Evolutionary conservation across 2,888 invertebrate species (phyloP).

Genomic region (Sarcophaga variegata): DNA sequence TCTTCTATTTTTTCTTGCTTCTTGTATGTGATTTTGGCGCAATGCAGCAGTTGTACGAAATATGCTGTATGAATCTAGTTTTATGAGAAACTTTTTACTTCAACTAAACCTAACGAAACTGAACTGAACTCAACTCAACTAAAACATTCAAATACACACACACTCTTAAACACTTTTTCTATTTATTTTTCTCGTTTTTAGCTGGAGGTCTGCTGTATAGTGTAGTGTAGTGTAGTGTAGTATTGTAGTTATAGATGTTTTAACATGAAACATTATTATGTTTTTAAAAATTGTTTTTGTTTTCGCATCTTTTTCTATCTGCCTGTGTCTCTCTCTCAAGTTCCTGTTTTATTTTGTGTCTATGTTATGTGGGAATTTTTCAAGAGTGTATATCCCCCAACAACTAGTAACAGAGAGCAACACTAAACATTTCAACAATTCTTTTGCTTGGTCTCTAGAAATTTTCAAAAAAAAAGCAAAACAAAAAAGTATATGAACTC

Average conservation of each 20-base stretch:
- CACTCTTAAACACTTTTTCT: too few species aligned
- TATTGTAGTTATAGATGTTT: slow-evolving; percentile 19
- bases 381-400: slow-evolving; percentile 13
- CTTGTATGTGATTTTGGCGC: slow-evolving; percentile 54
- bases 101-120: slow-evolving; percentile 45
- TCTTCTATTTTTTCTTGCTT: neutral
- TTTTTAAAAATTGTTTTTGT: slow-evolving; percentile 5
- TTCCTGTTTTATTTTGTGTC: neutral
- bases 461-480: neutral
- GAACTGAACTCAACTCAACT: too few species aligned
- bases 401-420: slow-evolving; percentile 24
- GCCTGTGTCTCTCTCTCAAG: too few species aligned
- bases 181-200: neutral
- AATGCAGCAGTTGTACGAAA: slow-evolving; percentile 64
- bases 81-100: slow-evolving; percentile 61
- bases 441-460: neutral
- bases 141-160: too few species aligned
- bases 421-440: slow-evolving; percentile 21
- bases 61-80: slow-evolving; percentile 46
- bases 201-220: slow-evolving; percentile 41
- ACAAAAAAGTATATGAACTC: slow-evolving; percentile 4
- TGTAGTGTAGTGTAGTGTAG: too few species aligned
- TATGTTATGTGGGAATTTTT: neutral
- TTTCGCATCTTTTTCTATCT: slow-evolving; percentile 10
- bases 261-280: slow-evolving; percentile 25